Percentiles rank a stretch among this genome's conserved stretches.
Evolutionary conservation across 1,140 invertebrate species (phyloP).

Genomic region (Drosophila dunni): DNA sequence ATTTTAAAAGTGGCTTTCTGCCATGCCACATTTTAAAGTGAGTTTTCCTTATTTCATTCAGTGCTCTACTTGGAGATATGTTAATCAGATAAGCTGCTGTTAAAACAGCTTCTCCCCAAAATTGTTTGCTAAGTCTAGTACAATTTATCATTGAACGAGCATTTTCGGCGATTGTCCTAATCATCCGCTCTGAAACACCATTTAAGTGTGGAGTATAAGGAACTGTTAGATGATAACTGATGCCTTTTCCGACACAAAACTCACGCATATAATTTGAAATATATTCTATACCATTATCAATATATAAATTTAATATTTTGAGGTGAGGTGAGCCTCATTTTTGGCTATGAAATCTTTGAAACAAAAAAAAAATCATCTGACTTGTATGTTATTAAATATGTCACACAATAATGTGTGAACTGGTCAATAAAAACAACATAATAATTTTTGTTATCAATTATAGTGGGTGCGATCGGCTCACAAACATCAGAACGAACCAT

Average conservation of each 20-base stretch:
- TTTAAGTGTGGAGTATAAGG: slow-evolving; percentile 85
- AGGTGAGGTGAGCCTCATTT: slow-evolving; percentile 22
- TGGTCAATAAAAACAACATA: slow-evolving; percentile 26
- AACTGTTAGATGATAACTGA: slow-evolving; percentile 77
- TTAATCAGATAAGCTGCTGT: slow-evolving; percentile 59
- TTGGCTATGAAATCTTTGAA: slow-evolving; percentile 78
- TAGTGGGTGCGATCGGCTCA: neutral
- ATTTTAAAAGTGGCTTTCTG: slow-evolving; percentile 50
- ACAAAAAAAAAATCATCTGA: slow-evolving; percentile 68
- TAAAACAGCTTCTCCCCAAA: slow-evolving; percentile 84
- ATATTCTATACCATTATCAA: no score
- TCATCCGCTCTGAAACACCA: slow-evolving; percentile 81
- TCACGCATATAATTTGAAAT: slow-evolving; percentile 68
- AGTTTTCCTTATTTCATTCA: slow-evolving; percentile 41
- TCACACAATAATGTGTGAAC: slow-evolving; percentile 15
- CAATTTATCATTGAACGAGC: slow-evolving; percentile 15
- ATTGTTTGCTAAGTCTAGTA: slow-evolving; percentile 62
- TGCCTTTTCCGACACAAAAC: slow-evolving; percentile 84
- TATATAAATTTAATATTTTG: slow-evolving; percentile 66
- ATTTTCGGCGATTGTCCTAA: no score
- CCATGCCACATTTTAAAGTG: slow-evolving; percentile 33
- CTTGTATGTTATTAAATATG: slow-evolving; percentile 76
- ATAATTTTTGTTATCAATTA: slow-evolving; percentile 4
- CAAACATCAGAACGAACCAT: neutral
- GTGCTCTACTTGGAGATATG: slow-evolving; percentile 33